These are phyloP conservation scores for Trachurus trachurus DNA, from an alignment of 2,797 vertebrate species.

Conservation along the genomic window DNA sequence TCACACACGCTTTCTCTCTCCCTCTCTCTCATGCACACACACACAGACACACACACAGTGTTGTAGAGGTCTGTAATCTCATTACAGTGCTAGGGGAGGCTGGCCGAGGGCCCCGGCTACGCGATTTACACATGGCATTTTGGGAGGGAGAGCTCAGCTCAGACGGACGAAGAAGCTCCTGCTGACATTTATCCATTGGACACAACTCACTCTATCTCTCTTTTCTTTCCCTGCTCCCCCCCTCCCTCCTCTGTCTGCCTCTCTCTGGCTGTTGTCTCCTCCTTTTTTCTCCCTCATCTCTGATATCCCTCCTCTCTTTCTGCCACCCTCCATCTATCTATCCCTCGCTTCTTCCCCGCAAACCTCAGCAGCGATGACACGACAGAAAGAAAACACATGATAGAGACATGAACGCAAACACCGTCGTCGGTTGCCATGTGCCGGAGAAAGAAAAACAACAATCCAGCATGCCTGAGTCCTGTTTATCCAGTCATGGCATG, in stretches of 20 bases:
- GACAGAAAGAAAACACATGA: slow-evolving; percentile 22
- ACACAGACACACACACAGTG: slow-evolving; percentile 38
- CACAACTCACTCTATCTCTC: slow-evolving; percentile 64
- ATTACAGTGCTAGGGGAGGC: slow-evolving; percentile 79
- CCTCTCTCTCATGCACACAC: slow-evolving; percentile 11
- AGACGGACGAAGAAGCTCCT: slow-evolving; percentile 70
- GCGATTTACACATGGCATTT: slow-evolving; percentile 82
- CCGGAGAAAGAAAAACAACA: slow-evolving; percentile 15
- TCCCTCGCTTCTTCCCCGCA: neutral
- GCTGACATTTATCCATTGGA: slow-evolving; percentile 84
- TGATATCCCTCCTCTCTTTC: neutral
- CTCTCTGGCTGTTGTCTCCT: neutral
- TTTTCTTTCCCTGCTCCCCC: slow-evolving; percentile 16
- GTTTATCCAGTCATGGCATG: slow-evolving; percentile 34
- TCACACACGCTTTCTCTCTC: slow-evolving; percentile 3
- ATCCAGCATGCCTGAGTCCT: slow-evolving; percentile 12
- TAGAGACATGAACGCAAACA: slow-evolving; percentile 19
- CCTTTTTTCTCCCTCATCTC: slow-evolving; percentile 17
- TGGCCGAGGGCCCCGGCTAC: slow-evolving; percentile 73
- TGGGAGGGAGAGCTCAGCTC: slow-evolving; percentile 70
- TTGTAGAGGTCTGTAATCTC: slow-evolving; percentile 84
- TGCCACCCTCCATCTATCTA: slow-evolving; percentile 4
- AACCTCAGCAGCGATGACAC: neutral
- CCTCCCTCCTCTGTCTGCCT: neutral
- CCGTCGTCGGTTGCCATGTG: neutral